A percentile compares a stretch with the other conserved stretches of the same genome.
Conservation (phyloP, 2,113 vertebrate genomes). For the Mastomys natalensis region DNA sequence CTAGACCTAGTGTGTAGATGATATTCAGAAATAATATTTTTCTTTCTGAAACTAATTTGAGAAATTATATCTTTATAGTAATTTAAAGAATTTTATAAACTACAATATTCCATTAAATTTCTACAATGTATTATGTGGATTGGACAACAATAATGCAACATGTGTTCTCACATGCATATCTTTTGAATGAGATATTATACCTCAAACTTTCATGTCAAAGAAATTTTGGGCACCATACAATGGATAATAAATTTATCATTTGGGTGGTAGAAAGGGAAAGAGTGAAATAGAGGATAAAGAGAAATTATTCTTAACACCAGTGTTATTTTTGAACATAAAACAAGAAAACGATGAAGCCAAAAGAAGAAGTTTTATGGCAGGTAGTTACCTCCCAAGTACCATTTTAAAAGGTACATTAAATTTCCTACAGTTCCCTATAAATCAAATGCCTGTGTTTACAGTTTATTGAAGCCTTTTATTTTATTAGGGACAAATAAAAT, state of each 20-base stretch:
- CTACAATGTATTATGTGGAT: constrained; percentile 6
- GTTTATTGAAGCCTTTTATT: constrained; percentile 67
- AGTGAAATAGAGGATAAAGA: constrained; percentile 55
- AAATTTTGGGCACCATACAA: not conserved
- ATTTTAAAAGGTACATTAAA: constrained; percentile 81
- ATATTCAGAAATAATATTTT: not conserved
- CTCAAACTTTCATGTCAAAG: constrained; percentile 36
- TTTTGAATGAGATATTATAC: not conserved
- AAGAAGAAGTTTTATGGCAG: constrained; percentile 77
- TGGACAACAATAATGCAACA: not conserved
- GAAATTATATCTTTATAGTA: not conserved
- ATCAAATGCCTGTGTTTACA: constrained; percentile 76
- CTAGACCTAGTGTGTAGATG: not conserved
- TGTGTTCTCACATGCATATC: not conserved
- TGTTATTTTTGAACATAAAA: constrained; percentile 80
- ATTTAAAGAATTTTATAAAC: not conserved
- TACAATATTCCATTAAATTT: not conserved
- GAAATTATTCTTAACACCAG: constrained; percentile 69
- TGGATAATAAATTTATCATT: constrained; percentile 6
- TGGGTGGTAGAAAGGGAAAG: not conserved
- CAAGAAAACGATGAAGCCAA: constrained; percentile 76
- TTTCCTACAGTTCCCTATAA: constrained; percentile 74
- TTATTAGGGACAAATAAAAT: constrained; percentile 67
- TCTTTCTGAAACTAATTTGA: not conserved
- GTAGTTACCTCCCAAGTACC: constrained; percentile 77